phyloP scores from a whole-genome alignment of 2,113 vertebrate species.

The Chaetura pelagica region DNA sequence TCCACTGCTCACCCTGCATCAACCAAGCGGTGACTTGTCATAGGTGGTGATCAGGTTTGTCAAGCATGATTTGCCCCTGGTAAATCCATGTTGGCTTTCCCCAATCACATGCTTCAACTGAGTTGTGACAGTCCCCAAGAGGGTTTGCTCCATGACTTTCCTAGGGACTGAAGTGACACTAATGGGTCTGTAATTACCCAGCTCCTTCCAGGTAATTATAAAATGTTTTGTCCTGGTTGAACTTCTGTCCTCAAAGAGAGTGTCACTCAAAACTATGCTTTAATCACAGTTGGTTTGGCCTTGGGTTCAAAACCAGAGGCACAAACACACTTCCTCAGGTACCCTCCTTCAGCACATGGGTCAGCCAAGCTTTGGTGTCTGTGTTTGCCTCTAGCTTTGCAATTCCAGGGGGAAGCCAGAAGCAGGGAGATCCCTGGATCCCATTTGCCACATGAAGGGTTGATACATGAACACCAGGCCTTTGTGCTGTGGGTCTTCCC shows the following conservation, averaged over 20 bases:
- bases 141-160: no score
- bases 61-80: no score
- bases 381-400: accelerated
- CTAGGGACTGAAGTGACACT: no score
- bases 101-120: no score
- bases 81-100: no score
- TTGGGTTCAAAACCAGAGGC: neutral
- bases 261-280: neutral
- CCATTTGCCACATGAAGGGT: accelerated
- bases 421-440: neutral
- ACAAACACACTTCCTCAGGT: neutral
- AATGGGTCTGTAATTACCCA: no score
- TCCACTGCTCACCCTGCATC: no score
- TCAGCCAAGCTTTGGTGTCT: neutral
- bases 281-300: neutral
- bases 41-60: no score
- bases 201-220: no score
- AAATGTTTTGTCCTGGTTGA: neutral
- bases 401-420: neutral
- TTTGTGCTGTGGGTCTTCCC: neutral
- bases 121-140: no score
- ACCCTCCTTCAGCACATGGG: neutral
- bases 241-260: neutral
- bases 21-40: no score
- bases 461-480: neutral